phyloP scores from a whole-genome alignment of 2,888 invertebrate genomes.

The Scotopteryx bipunctaria region DNA sequence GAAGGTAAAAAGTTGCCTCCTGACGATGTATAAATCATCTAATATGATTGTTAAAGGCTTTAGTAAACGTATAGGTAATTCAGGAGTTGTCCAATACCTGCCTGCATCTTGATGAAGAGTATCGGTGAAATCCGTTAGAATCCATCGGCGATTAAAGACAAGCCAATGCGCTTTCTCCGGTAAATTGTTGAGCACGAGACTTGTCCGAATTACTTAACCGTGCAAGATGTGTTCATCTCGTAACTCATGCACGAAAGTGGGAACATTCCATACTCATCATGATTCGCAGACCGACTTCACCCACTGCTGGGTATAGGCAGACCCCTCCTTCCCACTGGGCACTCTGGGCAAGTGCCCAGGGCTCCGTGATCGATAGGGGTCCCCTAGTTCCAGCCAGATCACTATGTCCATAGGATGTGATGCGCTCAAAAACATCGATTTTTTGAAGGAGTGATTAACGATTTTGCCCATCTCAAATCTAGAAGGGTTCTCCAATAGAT shows the following conservation, averaged over 20 bases:
- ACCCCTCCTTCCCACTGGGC: too few relatives aligned
- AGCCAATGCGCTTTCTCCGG: slow-evolving; percentile 56
- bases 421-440: too few relatives aligned
- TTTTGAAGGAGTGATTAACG: too few relatives aligned
- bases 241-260: slow-evolving; percentile 24
- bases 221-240: slow-evolving; percentile 35
- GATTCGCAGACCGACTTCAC: background rate
- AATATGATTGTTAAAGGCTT: background rate
- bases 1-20: too few relatives aligned
- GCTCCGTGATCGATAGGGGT: too few relatives aligned
- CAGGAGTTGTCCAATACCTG: slow-evolving; percentile 45
- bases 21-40: too few relatives aligned
- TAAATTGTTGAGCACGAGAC: slow-evolving; percentile 48
- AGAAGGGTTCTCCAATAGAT: too few relatives aligned
- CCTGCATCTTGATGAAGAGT: slow-evolving; percentile 39
- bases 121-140: slow-evolving; percentile 64
- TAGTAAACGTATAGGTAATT: slow-evolving; percentile 49
- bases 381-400: too few relatives aligned
- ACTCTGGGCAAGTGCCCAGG: too few relatives aligned
- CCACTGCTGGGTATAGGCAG: too few relatives aligned
- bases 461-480: too few relatives aligned
- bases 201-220: slow-evolving; percentile 46
- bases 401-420: too few relatives aligned
- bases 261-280: slow-evolving; percentile 8
- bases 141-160: slow-evolving; percentile 47